Percentiles rank a stretch among this genome's conserved stretches.
Conservation (phyloP, 2,888 invertebrate species). For the Platypus cylindrus region DNA sequence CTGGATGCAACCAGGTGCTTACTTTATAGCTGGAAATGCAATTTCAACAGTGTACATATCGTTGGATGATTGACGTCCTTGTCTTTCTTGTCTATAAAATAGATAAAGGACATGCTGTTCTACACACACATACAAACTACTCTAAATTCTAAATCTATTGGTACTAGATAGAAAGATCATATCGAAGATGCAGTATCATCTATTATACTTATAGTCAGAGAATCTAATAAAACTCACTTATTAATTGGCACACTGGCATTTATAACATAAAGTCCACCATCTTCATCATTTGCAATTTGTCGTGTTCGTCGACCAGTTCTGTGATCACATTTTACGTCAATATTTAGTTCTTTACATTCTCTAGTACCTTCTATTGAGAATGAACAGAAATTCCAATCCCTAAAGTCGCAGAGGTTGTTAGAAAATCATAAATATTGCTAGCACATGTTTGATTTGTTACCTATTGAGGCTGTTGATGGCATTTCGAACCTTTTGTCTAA, state of each 20-base stretch:
- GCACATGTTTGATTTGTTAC: conserved; percentile 3
- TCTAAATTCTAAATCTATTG: conserved; percentile 8
- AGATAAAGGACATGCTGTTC: conserved; percentile 18
- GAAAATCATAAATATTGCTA: too few relatives aligned
- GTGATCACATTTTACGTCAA: conserved; percentile 85
- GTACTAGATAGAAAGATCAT: too few relatives aligned
- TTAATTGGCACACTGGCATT: conserved; percentile 73
- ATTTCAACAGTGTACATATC: conserved; percentile 87
- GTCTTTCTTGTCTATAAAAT: conserved; percentile 51
- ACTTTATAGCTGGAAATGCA: conserved; percentile 86
- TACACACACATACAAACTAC: conserved; percentile 15
- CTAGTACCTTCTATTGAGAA: conserved; percentile 77
- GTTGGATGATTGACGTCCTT: conserved; percentile 76
- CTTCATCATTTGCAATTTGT: conserved; percentile 44
- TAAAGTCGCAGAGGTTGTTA: too few relatives aligned
- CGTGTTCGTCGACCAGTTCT: conserved; percentile 52
- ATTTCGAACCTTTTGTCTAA: conserved; percentile 76
- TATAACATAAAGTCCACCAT: conserved; percentile 71
- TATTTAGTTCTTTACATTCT: conserved; percentile 81
- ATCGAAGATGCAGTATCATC: too few relatives aligned
- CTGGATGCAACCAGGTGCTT: conserved; percentile 35
- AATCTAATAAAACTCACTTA: conserved; percentile 26
- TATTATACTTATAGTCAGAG: background rate
- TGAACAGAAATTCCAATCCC: conserved; percentile 95
- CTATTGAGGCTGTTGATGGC: conserved; percentile 78